These are phyloP conservation scores for Metaphire vulgaris DNA, from an alignment of 1,140 invertebrate genomes.

Conservation along the genomic window DNA sequence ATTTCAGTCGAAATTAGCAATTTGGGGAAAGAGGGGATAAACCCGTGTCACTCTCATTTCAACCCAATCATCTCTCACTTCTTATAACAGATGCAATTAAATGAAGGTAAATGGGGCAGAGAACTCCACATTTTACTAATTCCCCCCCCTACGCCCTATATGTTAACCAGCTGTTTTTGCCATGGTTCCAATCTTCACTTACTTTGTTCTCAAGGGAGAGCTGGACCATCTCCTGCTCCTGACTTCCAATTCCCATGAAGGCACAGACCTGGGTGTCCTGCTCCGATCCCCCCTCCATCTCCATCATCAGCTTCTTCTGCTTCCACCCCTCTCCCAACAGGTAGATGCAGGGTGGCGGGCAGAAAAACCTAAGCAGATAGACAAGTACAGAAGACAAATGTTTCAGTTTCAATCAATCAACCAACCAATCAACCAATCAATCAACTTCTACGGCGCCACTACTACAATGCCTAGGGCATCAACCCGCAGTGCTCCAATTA, in stretches of 20 bases:
- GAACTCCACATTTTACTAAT: no score
- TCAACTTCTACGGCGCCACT: no score
- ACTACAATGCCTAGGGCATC: no score
- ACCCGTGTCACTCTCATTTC: background rate
- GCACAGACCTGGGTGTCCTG: constrained; percentile 67
- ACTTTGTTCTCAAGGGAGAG: constrained; percentile 70
- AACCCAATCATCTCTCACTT: background rate
- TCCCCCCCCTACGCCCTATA: no score
- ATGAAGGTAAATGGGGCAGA: background rate
- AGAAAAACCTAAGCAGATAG: constrained; percentile 82
- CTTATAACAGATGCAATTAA: background rate
- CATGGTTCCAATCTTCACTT: no score
- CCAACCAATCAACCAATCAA: no score
- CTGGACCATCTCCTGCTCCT: constrained; percentile 91
- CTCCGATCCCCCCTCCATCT: background rate
- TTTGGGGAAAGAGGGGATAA: background rate
- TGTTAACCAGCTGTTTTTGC: no score
- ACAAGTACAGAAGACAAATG: no score
- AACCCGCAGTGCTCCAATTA: no score
- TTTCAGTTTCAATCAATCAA: no score
- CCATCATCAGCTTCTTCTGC: constrained; percentile 53
- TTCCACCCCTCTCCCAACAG: constrained; percentile 92
- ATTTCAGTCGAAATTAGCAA: background rate
- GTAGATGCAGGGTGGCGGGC: constrained; percentile 94
- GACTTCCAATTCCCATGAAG: constrained; percentile 82